Evolutionary conservation across 2,888 invertebrate genomes (phyloP).

Genomic region (Catocala sponsa): DNA sequence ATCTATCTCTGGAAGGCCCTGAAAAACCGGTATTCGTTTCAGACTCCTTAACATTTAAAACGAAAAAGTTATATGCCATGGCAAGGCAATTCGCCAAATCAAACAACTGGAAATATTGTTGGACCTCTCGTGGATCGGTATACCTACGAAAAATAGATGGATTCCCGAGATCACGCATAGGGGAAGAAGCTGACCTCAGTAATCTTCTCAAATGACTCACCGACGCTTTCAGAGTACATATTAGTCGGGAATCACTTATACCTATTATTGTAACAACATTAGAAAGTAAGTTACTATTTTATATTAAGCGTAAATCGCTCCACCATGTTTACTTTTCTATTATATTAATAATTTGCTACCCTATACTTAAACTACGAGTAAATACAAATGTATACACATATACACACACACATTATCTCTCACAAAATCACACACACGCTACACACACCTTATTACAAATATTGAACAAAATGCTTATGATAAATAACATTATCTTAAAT

Average conservation of each 20-base stretch:
- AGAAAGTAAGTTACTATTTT: slow-evolving; percentile 1
- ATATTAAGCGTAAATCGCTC: too few relatives aligned
- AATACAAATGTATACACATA: too few relatives aligned
- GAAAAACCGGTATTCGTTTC: too few relatives aligned
- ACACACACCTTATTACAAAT: too few relatives aligned
- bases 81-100: slow-evolving; percentile 2
- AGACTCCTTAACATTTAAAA: too few relatives aligned
- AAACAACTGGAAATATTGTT: slow-evolving; percentile 1
- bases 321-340: background rate
- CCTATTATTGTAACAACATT: background rate
- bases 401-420: too few relatives aligned
- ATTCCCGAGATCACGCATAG: background rate
- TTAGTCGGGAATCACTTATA: background rate
- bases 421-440: too few relatives aligned
- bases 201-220: background rate
- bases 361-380: background rate
- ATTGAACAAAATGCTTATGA: too few relatives aligned
- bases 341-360: background rate
- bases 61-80: background rate
- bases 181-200: background rate
- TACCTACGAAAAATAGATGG: slow-evolving; percentile 1
- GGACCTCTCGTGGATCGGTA: background rate
- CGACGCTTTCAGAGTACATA: background rate
- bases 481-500: too few relatives aligned
- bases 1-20: too few relatives aligned